Evolutionary conservation across 2,888 invertebrate species (phyloP).

Genomic region (Mylabris sibirica): DNA sequence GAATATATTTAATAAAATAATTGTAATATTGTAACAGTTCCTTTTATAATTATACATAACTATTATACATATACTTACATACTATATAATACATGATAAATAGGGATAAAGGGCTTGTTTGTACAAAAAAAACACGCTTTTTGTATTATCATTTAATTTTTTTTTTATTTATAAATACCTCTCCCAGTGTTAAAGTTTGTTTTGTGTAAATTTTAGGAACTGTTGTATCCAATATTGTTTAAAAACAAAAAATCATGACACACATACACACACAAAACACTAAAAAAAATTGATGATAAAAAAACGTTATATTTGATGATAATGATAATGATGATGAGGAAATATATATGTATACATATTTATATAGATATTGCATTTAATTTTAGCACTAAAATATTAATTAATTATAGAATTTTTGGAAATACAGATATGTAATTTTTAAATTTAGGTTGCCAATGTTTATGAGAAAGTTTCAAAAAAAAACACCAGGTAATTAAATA

Average conservation of each 20-base stretch:
- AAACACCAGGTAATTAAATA: not conserved
- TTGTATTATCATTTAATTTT: not conserved
- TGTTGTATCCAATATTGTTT: not conserved
- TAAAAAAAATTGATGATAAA: no score
- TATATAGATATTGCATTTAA: slow-evolving; percentile 35
- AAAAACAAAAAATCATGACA: no score
- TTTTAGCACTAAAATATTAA: slow-evolving; percentile 24
- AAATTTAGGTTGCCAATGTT: slow-evolving; percentile 34
- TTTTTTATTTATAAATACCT: slow-evolving; percentile 6
- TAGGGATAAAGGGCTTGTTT: not conserved
- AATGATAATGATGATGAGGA: no score
- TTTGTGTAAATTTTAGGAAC: not conserved
- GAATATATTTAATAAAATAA: slow-evolving; percentile 27
- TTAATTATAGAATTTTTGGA: not conserved
- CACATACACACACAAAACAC: no score
- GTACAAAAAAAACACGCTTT: not conserved
- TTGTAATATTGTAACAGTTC: slow-evolving; percentile 36
- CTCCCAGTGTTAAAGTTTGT: not conserved
- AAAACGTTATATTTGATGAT: no score
- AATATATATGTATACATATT: no score
- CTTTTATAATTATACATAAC: slow-evolving; percentile 18
- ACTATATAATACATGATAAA: slow-evolving; percentile 19
- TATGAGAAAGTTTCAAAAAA: not conserved
- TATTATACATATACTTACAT: slow-evolving; percentile 10
- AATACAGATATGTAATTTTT: slow-evolving; percentile 30